Evolutionary conservation across 2,113 vertebrate genomes (phyloP).

Genomic region (Oncorhynchus keta): DNA sequence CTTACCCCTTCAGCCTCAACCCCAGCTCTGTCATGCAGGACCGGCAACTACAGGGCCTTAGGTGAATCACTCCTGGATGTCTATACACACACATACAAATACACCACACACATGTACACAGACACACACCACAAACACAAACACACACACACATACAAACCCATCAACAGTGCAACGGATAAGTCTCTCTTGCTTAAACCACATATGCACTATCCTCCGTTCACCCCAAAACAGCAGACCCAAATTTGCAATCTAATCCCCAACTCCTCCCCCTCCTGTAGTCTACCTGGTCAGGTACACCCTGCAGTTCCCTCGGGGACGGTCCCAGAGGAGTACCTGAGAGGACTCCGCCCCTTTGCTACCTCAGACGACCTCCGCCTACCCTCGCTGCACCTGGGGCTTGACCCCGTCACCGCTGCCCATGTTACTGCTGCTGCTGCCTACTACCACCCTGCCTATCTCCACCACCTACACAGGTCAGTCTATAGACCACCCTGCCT

Average conservation of each 20-base stretch:
- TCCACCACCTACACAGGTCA: slow-evolving; percentile 62
- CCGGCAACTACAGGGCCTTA: slow-evolving; percentile 87
- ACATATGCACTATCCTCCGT: not conserved
- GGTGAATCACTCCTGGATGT: slow-evolving; percentile 65
- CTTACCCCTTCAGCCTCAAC: slow-evolving; percentile 48
- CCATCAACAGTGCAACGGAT: too few species aligned
- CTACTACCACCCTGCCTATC: slow-evolving; percentile 91
- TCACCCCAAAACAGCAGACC: not conserved
- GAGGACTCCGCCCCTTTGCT: slow-evolving; percentile 89
- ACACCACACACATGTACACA: too few species aligned
- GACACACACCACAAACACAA: too few species aligned
- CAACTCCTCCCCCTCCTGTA: slow-evolving; percentile 41
- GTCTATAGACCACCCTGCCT: not conserved
- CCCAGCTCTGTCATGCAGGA: slow-evolving; percentile 80
- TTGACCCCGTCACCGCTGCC: slow-evolving; percentile 81
- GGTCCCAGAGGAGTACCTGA: slow-evolving; percentile 87
- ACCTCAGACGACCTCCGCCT: slow-evolving; percentile 87
- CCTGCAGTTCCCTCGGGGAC: slow-evolving; percentile 84
- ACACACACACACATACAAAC: too few species aligned
- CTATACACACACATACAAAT: too few species aligned
- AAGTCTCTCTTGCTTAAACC: not conserved
- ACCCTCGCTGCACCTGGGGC: slow-evolving; percentile 83
- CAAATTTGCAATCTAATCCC: not conserved
- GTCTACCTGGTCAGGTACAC: slow-evolving; percentile 88
- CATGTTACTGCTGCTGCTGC: slow-evolving; percentile 73